phyloP scores from a whole-genome alignment of 1,140 invertebrate species.

The Drosophila gunungcola region DNA sequence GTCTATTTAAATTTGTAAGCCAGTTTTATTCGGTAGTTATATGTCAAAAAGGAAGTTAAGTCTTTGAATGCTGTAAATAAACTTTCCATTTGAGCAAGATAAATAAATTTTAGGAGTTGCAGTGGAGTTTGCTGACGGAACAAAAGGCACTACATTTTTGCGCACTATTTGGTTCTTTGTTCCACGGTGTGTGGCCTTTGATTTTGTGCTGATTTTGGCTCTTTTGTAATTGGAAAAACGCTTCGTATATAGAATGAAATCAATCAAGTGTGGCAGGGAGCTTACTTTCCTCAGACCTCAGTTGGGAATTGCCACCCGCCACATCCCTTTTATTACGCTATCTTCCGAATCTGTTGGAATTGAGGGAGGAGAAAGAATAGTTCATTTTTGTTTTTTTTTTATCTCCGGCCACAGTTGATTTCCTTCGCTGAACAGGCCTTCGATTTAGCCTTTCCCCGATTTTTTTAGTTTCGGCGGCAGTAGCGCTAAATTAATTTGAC shows the following conservation, averaged over 20 bases:
- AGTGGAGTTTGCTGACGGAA: too few relatives aligned
- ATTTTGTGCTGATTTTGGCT: conserved; percentile 81
- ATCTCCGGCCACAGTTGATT: conserved; percentile 66
- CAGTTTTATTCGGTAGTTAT: too few relatives aligned
- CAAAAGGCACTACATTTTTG: background rate
- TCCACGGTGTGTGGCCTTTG: conserved; percentile 51
- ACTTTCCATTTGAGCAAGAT: too few relatives aligned
- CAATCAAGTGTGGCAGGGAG: conserved; percentile 78
- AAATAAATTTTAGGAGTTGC: too few relatives aligned
- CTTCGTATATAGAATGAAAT: conserved; percentile 80
- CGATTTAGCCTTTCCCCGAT: conserved; percentile 22
- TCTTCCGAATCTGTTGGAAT: conserved; percentile 47
- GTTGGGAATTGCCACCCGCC: conserved; percentile 31
- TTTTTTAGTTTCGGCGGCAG: conserved; percentile 33
- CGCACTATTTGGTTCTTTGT: background rate
- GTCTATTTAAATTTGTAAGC: too few relatives aligned
- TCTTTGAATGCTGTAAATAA: too few relatives aligned
- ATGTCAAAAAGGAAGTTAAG: too few relatives aligned
- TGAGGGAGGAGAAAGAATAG: conserved; percentile 50
- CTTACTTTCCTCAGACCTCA: conserved; percentile 56
- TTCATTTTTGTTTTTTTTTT: conserved; percentile 52
- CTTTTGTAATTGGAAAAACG: conserved; percentile 82
- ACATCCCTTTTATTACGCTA: conserved; percentile 36
- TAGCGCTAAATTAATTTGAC: conserved; percentile 75
- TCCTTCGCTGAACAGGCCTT: conserved; percentile 37